Evolutionary conservation across 2,797 vertebrate species (phyloP).

Genomic region (Acanthis flammea): DNA sequence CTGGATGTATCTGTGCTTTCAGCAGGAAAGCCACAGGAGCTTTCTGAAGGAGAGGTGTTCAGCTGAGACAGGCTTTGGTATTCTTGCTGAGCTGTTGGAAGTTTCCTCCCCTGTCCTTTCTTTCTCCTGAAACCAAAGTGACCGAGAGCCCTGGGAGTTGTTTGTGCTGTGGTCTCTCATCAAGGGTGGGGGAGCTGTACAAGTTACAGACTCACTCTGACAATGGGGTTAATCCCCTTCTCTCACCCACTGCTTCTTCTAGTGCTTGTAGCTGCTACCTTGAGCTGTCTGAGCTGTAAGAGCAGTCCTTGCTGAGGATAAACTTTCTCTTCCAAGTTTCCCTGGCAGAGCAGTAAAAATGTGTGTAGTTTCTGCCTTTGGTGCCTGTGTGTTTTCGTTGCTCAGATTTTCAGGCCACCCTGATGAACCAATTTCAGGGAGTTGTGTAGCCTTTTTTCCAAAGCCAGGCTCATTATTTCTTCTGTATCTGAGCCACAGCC

Average conservation of each 20-base stretch:
- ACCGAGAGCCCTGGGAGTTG: not conserved
- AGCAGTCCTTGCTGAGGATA: not conserved
- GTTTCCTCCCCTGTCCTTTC: not conserved
- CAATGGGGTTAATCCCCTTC: not conserved
- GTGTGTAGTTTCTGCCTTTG: not conserved
- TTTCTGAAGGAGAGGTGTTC: not conserved
- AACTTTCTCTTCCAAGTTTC: not conserved
- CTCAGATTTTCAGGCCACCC: not conserved
- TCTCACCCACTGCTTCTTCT: not conserved
- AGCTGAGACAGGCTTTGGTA: rapidly evolving
- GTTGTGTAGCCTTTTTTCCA: not conserved
- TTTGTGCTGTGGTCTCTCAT: not conserved
- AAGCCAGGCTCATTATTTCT: slow-evolving; percentile 40
- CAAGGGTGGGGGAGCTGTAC: not conserved
- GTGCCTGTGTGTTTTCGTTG: not conserved
- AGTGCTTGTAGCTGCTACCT: not conserved
- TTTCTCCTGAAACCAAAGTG: not conserved
- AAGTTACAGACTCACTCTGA: not conserved
- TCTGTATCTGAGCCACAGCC: not conserved
- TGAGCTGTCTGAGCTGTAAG: not conserved
- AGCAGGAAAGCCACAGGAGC: not conserved
- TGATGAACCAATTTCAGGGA: not conserved
- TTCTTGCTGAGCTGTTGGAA: not conserved
- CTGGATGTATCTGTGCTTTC: rapidly evolving
- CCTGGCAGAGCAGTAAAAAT: not conserved